Percentiles rank a stretch among this genome's conserved stretches.
Conservation (phyloP, 2,888 invertebrate species). For the Hofmannophila pseudospretella region DNA sequence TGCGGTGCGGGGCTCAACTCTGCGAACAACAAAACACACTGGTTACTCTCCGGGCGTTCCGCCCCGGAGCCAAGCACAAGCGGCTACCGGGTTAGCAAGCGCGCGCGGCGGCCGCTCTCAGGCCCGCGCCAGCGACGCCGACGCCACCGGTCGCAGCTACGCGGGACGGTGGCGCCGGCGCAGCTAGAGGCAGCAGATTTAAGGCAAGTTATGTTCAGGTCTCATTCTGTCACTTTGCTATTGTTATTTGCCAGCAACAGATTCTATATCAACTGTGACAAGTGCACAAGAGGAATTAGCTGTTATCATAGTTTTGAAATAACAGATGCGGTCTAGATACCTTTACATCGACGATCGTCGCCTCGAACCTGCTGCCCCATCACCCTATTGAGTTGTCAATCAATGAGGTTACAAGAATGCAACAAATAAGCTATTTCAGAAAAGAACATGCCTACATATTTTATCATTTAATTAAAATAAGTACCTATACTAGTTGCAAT, state of each 20-base stretch:
- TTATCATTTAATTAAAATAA: too few relatives aligned
- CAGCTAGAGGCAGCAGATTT: conserved; percentile 32
- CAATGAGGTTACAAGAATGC: too few relatives aligned
- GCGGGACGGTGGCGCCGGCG: conserved; percentile 33
- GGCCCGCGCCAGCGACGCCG: conserved; percentile 37
- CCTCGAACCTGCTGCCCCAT: conserved; percentile 45
- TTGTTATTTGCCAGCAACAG: conserved; percentile 48
- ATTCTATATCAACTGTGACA: conserved; percentile 38
- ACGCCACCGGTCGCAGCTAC: conserved; percentile 13
- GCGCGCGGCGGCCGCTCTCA: conserved; percentile 50
- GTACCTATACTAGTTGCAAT: too few relatives aligned
- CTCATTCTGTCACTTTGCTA: conserved; percentile 31
- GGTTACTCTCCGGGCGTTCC: conserved; percentile 70
- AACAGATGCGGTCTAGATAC: conserved; percentile 38
- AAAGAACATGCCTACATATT: too few relatives aligned
- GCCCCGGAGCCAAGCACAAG: conserved; percentile 75
- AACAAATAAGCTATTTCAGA: too few relatives aligned
- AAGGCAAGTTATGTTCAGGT: conserved; percentile 36
- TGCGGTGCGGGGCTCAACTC: conserved; percentile 76
- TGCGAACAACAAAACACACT: conserved; percentile 79
- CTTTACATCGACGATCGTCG: conserved; percentile 33
- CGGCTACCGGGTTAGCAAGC: conserved; percentile 77
- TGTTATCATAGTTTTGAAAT: conserved; percentile 31
- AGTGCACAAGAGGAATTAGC: conserved; percentile 41
- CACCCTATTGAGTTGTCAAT: conserved; percentile 20